Evolutionary conservation across 2,113 vertebrate species (phyloP).

Genomic region (Motacilla tschutschensis): DNA sequence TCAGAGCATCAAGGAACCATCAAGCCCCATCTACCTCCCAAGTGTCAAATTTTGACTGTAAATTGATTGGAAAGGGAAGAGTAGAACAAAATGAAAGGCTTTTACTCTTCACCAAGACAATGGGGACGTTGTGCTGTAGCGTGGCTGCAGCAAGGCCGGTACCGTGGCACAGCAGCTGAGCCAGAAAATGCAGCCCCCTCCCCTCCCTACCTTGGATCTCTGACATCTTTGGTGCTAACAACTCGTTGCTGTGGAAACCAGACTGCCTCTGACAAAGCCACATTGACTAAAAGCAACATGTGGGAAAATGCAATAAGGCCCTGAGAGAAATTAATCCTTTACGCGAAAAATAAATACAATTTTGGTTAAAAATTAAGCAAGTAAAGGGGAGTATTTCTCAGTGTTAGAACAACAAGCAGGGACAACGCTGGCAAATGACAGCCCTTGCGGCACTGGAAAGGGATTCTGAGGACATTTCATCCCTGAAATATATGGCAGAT

Average conservation of each 20-base stretch:
- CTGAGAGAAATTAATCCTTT: constrained; percentile 21
- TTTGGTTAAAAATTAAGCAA: background rate
- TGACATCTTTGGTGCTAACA: constrained; percentile 56
- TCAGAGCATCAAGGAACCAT: background rate
- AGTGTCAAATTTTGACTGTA: constrained; percentile 30
- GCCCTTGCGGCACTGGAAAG: background rate
- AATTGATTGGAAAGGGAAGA: constrained; percentile 47
- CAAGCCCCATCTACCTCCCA: background rate
- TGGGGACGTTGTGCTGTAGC: constrained; percentile 35
- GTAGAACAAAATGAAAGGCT: constrained; percentile 5
- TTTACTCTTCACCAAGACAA: constrained; percentile 40
- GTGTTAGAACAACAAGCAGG: background rate
- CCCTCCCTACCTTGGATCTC: constrained; percentile 41
- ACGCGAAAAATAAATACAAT: background rate
- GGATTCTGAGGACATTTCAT: background rate
- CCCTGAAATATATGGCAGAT: fast-evolving
- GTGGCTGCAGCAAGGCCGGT: constrained; percentile 35
- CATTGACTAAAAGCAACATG: constrained; percentile 60
- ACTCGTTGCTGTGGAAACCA: constrained; percentile 55
- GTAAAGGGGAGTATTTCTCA: background rate
- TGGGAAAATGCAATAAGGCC: constrained; percentile 43
- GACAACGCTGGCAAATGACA: fast-evolving
- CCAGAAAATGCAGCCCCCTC: constrained; percentile 20
- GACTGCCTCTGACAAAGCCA: constrained; percentile 60
- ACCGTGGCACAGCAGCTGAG: constrained; percentile 15